Base-by-base conservation (phyloP, 2,797 vertebrate genomes). In the Sebastes variabilis region DNA sequence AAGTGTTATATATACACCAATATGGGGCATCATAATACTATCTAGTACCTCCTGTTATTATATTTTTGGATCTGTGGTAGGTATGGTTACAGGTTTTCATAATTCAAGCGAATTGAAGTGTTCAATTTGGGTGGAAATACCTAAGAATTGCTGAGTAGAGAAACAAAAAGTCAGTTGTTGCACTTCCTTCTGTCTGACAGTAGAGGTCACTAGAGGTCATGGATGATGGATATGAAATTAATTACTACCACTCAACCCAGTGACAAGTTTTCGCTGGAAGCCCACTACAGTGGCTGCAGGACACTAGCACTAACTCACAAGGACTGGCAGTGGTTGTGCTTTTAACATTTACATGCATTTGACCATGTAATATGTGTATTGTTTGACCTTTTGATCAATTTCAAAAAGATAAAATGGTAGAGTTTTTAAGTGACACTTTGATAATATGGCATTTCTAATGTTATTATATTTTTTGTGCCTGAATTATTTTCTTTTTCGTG, bases 201-300 rank as follows among this genome's bases (percentile, higher is more conserved):
- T 64, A 87, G 87, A 81, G 75, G 83, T 46, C 87, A 14, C n/a
- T 25, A 56, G 3, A 83, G 38, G 2, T 62, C 52, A 2, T 2
- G 4, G 0, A 20, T 42, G 38, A 42, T 16, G 38, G 38, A 42
- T 16, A 42, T 16, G 42, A 46, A 46, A 18, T 46, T 0, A 46
- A 46, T 46, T 46, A 46, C 14, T 18, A 46, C 22, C 18, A 3
- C 42, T 24, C 10, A 13, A 54, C 38, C 3, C 25, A 18, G 10
- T 46, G 14, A 38, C 6, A 6, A 6, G 5, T 38, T 38, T 38
- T 38, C 36, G 36, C 36, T 38, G 4, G 36, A 54, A 14, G 11
- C 20, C 20, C 20, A 55, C 8, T 55, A 69, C 52, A 56, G 30
- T 22, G 14, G 5, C 14, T 70, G 6, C 24, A 42, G 16, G 29